phyloP scores from a whole-genome alignment of 2,888 invertebrate species.

The Hirtodrosophila confusa region DNA sequence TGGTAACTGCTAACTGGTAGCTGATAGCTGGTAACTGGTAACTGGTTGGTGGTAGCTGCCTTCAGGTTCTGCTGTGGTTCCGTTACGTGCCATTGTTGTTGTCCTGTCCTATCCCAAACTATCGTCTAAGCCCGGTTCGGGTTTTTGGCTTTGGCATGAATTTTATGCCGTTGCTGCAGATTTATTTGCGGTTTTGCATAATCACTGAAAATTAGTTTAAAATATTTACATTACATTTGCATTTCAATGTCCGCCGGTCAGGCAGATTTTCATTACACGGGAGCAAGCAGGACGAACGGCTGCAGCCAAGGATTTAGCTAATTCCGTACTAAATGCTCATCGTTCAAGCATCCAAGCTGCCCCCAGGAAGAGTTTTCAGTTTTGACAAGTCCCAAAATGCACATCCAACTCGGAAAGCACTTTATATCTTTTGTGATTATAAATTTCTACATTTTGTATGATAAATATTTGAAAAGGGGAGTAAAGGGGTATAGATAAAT shows the following conservation, averaged over 20 bases:
- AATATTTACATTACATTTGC: constrained; percentile 78
- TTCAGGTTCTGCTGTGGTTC: constrained; percentile 57
- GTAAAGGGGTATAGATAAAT: too few relatives aligned
- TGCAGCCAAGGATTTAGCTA: constrained; percentile 4
- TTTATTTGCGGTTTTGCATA: constrained; percentile 80
- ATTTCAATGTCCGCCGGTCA: constrained; percentile 64
- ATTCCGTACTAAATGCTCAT: constrained; percentile 7
- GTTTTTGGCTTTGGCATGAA: constrained; percentile 44
- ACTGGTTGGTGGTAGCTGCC: constrained; percentile 27
- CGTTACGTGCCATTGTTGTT: constrained; percentile 31
- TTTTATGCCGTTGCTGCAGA: constrained; percentile 72
- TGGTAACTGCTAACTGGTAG: too few relatives aligned
- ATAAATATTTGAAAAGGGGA: too few relatives aligned
- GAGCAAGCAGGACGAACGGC: neutral
- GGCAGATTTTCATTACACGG: constrained; percentile 27
- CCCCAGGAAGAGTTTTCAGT: too few relatives aligned
- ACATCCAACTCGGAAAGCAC: too few relatives aligned
- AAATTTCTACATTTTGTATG: too few relatives aligned
- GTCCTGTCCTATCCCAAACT: constrained; percentile 14
- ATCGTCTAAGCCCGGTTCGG: constrained; percentile 13
- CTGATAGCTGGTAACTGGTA: too few relatives aligned
- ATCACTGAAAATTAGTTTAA: constrained; percentile 79
- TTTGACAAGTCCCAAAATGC: too few relatives aligned
- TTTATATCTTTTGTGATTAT: too few relatives aligned
- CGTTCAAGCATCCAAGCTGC: constrained; percentile 6